A percentile compares a stretch with the other conserved stretches of the same genome.
phyloP scores from a whole-genome alignment of 2,113 vertebrate genomes.

The Ellobius talpinus region DNA sequence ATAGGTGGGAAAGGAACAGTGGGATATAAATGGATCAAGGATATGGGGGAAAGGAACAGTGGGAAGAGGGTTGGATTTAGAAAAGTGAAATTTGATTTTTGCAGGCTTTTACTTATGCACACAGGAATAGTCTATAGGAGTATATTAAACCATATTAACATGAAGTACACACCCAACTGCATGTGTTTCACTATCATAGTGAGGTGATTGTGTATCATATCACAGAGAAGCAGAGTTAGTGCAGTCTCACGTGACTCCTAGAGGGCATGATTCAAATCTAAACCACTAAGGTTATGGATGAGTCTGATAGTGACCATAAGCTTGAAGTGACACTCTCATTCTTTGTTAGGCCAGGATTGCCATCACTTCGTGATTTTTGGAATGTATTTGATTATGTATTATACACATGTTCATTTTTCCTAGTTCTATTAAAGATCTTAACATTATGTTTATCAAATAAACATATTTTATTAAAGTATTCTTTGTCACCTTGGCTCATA shows the following conservation, averaged over 20 bases:
- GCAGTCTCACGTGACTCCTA: constrained; percentile 10
- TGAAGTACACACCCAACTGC: constrained; percentile 14
- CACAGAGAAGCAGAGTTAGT: background rate
- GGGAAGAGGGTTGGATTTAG: background rate
- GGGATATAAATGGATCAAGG: background rate
- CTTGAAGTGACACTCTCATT: background rate
- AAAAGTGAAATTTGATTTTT: constrained; percentile 37
- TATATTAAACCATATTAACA: constrained; percentile 20
- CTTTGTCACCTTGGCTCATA: constrained; percentile 32
- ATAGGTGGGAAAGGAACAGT: background rate
- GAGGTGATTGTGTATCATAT: constrained; percentile 12
- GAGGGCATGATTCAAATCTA: background rate
- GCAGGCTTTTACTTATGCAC: background rate
- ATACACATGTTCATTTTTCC: constrained; percentile 3
- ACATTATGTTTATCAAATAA: constrained; percentile 49
- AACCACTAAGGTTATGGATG: background rate
- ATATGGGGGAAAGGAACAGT: background rate
- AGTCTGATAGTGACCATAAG: background rate
- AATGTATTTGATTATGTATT: constrained; percentile 17
- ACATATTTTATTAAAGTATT: constrained; percentile 29
- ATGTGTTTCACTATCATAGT: background rate
- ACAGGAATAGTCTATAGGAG: background rate
- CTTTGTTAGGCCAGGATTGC: background rate
- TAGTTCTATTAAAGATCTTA: background rate
- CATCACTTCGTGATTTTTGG: background rate